Percentiles rank a stretch among this genome's conserved stretches.
phyloP scores from a whole-genome alignment of 2,113 vertebrate genomes.

The Peromyscus leucopus region DNA sequence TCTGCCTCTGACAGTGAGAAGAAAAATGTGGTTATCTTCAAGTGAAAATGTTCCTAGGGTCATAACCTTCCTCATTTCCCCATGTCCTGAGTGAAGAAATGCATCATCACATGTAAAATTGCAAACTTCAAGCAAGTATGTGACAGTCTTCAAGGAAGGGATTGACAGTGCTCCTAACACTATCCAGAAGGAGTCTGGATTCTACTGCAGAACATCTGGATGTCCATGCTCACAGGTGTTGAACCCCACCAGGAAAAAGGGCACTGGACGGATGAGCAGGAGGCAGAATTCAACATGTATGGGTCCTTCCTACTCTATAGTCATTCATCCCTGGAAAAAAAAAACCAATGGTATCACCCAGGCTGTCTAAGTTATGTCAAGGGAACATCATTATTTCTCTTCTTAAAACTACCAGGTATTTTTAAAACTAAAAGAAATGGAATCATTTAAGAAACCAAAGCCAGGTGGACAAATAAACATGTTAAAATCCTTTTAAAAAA shows the following conservation, averaged over 20 bases:
- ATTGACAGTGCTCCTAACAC: neutral
- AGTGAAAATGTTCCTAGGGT: neutral
- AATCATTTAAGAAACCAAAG: constrained; percentile 33
- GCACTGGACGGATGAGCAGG: neutral
- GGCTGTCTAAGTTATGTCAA: constrained; percentile 12
- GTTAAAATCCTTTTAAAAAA: neutral
- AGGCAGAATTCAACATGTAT: neutral
- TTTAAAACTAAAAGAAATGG: constrained; percentile 56
- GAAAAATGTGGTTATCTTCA: neutral
- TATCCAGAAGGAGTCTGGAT: neutral
- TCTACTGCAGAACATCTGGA: neutral
- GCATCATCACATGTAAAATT: neutral
- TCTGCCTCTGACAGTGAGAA: neutral
- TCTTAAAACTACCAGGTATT: neutral
- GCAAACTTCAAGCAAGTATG: neutral
- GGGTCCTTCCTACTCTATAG: neutral
- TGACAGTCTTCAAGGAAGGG: neutral
- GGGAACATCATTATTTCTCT: constrained; percentile 31
- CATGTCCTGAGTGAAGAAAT: neutral
- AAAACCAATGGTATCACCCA: neutral
- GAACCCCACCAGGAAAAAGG: neutral
- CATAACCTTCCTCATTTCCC: neutral
- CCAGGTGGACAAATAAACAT: constrained; percentile 5
- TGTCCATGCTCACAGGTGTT: neutral
- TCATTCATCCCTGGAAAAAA: neutral